Percentiles rank a stretch among this genome's conserved stretches.
Evolutionary conservation across 1,140 invertebrate genomes (phyloP).

Genomic region (Marisa cornuarietis): DNA sequence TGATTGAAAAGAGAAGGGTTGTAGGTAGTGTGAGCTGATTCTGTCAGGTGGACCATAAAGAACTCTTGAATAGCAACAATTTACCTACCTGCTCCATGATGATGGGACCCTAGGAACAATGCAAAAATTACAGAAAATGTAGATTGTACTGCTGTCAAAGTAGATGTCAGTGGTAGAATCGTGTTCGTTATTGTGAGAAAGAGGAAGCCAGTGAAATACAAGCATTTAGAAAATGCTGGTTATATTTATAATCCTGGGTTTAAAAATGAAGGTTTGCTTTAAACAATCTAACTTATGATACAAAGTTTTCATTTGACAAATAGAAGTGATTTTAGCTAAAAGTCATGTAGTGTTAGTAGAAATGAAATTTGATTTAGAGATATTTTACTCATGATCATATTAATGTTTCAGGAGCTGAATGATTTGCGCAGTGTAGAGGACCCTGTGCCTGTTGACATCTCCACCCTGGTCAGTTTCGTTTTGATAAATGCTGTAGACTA

Average conservation of each 20-base stretch:
- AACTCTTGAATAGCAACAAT: neutral
- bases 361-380: no score
- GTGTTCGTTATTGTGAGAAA: no score
- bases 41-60: neutral
- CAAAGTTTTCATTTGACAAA: no score
- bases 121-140: neutral
- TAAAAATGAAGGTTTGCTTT: no score
- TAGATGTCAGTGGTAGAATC: no score
- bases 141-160: slow-evolving; percentile 1
- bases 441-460: slow-evolving; percentile 59
- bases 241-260: no score
- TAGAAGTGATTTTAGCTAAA: no score
- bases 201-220: no score
- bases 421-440: slow-evolving; percentile 62
- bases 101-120: neutral
- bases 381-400: no score
- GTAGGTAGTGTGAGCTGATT: neutral
- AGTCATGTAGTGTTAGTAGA: no score
- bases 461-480: slow-evolving; percentile 58
- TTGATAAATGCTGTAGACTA: neutral
- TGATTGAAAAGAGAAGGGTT: neutral
- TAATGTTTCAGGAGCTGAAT: slow-evolving; percentile 49
- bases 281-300: no score
- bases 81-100: neutral
- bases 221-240: no score